A percentile compares a stretch with the other conserved stretches of the same genome.
These are phyloP conservation scores for Centroberyx gerrardi DNA, from an alignment of 2,797 vertebrate genomes.

Conservation along the genomic window DNA sequence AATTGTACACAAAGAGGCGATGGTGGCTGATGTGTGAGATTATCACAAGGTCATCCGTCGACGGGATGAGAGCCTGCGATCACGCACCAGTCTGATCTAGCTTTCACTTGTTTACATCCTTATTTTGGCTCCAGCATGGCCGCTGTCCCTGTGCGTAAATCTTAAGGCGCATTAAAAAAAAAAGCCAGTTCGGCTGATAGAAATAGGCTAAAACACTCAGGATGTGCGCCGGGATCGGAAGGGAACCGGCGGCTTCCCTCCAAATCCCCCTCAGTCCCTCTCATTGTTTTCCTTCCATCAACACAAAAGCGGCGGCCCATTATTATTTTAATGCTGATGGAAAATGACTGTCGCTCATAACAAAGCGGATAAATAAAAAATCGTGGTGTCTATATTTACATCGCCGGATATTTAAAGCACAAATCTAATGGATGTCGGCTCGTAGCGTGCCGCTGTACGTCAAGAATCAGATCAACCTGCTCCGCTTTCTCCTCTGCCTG, in stretches of 20 bases:
- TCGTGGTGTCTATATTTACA: not conserved
- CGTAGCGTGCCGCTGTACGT: constrained; percentile 25
- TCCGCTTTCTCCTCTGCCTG: constrained; percentile 31
- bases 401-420: not conserved
- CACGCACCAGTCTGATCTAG: constrained; percentile 70
- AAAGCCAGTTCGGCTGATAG: constrained; percentile 18
- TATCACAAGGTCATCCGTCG: constrained; percentile 86
- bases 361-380: constrained; percentile 20
- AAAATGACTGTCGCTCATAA: constrained; percentile 30
- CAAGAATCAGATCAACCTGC: constrained; percentile 73
- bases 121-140: constrained; percentile 59
- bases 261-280: constrained; percentile 47
- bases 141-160: constrained; percentile 49
- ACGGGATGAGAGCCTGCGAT: constrained; percentile 71
- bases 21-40: constrained; percentile 78
- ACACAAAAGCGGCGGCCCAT: constrained; percentile 51
- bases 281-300: constrained; percentile 75
- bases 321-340: constrained; percentile 51
- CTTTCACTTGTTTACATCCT: constrained; percentile 79
- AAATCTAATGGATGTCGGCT: not conserved
- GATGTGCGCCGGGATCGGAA: constrained; percentile 3
- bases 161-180: constrained; percentile 44
- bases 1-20: constrained; percentile 64
- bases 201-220: not conserved
- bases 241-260: constrained; percentile 60